A percentile compares a stretch with the other conserved stretches of the same genome.
These are phyloP conservation scores for Chrysomallon squamiferum DNA, from an alignment of 1,140 invertebrate species.

Conservation along the genomic window DNA sequence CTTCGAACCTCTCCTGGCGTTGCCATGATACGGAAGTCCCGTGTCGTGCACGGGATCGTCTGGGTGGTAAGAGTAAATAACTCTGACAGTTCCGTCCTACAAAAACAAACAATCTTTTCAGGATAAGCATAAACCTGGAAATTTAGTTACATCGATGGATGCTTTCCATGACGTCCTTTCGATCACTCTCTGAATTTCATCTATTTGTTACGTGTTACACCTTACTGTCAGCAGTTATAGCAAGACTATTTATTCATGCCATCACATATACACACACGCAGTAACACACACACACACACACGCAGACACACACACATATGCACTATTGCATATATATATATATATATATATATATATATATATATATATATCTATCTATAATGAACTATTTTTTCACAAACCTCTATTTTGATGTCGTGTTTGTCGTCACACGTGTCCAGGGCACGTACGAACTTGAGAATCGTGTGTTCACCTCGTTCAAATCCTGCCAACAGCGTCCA, in stretches of 20 bases:
- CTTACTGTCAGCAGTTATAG: no score
- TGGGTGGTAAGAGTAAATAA: conserved; percentile 25
- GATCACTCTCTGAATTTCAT: no score
- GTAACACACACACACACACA: no score
- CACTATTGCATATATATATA: no score
- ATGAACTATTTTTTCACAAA: no score
- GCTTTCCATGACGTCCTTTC: no score
- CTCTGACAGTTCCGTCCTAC: conserved; percentile 22
- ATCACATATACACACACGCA: no score
- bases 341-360: neutral
- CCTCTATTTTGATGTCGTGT: neutral
- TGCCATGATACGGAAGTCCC: conserved; percentile 20
- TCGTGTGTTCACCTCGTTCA: conserved; percentile 35
- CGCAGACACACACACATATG: no score
- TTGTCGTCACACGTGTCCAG: conserved; percentile 39
- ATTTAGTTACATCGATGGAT: no score
- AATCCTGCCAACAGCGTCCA: conserved; percentile 24
- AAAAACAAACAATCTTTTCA: neutral
- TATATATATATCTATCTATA: neutral
- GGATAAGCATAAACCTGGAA: no score
- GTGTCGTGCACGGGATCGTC: conserved; percentile 18
- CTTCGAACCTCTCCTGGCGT: conserved; percentile 17
- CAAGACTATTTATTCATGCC: no score
- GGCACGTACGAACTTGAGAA: conserved; percentile 33
- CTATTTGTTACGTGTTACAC: no score